Conservation (phyloP, 2,113 vertebrate genomes). For the Menidia beryllina region DNA sequence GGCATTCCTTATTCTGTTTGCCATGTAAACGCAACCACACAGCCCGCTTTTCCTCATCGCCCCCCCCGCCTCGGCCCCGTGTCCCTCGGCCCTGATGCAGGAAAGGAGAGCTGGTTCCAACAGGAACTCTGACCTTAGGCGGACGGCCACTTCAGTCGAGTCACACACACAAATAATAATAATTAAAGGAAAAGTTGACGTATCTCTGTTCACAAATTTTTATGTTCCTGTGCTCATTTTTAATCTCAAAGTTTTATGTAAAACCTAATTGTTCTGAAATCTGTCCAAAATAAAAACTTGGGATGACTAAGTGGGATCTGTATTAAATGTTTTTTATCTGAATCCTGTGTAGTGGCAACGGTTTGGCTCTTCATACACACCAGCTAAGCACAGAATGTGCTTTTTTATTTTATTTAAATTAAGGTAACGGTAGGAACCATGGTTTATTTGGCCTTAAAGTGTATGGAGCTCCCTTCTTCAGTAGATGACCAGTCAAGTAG, state of each 20-base stretch:
- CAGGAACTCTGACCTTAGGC: slow-evolving; percentile 63
- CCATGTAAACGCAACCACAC: slow-evolving; percentile 75
- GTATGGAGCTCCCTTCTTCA: too few species aligned
- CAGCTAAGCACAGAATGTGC: too few species aligned
- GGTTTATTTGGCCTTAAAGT: too few species aligned
- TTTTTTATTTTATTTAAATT: too few species aligned
- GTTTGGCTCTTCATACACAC: too few species aligned
- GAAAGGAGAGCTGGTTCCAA: slow-evolving; percentile 48
- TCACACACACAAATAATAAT: slow-evolving; percentile 38
- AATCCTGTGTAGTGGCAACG: too few species aligned
- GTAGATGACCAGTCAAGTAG: too few species aligned
- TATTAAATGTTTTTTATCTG: neutral
- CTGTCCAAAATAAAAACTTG: slow-evolving; percentile 83
- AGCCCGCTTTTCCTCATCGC: neutral
- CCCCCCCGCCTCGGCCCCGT: slow-evolving; percentile 2
- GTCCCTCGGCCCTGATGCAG: slow-evolving; percentile 5
- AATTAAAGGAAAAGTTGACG: slow-evolving; percentile 31
- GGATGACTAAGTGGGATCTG: slow-evolving; percentile 52
- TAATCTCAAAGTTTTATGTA: slow-evolving; percentile 69
- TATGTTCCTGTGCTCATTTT: slow-evolving; percentile 67
- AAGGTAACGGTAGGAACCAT: too few species aligned
- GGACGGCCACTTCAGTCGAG: slow-evolving; percentile 75
- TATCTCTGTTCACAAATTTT: slow-evolving; percentile 59
- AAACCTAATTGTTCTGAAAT: slow-evolving; percentile 70
- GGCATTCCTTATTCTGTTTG: slow-evolving; percentile 86